A percentile compares a stretch with the other conserved stretches of the same genome.
These are phyloP conservation scores for Mormyrops attenuatus DNA, from an alignment of 2,797 vertebrate species.

Conservation along the genomic window DNA sequence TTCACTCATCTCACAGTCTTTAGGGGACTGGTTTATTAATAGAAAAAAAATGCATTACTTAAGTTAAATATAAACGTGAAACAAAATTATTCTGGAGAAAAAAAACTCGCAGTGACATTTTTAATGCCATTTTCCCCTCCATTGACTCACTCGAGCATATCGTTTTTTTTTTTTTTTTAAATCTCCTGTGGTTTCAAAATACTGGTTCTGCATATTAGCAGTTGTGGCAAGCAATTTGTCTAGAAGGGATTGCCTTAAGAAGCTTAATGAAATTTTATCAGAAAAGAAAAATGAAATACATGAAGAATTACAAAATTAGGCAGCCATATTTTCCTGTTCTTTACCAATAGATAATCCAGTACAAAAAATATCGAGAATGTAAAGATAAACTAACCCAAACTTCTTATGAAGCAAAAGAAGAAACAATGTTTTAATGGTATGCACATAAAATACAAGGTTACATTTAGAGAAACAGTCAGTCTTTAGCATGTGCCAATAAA, in stretches of 20 bases:
- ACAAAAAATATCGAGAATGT: not conserved
- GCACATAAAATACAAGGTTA: not conserved
- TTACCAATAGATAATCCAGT: not conserved
- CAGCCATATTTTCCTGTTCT: not conserved
- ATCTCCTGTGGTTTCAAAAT: conserved; percentile 32
- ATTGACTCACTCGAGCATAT: not conserved
- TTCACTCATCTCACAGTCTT: not conserved
- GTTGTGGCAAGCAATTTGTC: conserved; percentile 26
- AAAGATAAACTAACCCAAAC: not conserved
- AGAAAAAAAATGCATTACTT: not conserved
- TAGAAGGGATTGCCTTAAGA: conserved; percentile 23
- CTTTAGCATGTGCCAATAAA: not conserved
- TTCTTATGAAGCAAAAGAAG: not conserved
- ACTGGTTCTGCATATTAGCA: conserved; percentile 39
- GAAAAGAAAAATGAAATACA: not conserved
- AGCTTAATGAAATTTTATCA: conserved; percentile 9
- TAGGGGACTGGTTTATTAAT: not conserved
- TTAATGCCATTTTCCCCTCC: conserved; percentile 31
- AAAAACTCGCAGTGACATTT: conserved; percentile 27
- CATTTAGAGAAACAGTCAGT: not conserved
- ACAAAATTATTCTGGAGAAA: conserved; percentile 13
- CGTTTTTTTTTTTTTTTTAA: not conserved
- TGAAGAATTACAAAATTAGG: not conserved
- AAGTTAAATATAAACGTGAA: conserved; percentile 16
- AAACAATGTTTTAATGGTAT: not conserved